Conservation (phyloP, 2,797 vertebrate genomes). For the Echeneis naucrates region DNA sequence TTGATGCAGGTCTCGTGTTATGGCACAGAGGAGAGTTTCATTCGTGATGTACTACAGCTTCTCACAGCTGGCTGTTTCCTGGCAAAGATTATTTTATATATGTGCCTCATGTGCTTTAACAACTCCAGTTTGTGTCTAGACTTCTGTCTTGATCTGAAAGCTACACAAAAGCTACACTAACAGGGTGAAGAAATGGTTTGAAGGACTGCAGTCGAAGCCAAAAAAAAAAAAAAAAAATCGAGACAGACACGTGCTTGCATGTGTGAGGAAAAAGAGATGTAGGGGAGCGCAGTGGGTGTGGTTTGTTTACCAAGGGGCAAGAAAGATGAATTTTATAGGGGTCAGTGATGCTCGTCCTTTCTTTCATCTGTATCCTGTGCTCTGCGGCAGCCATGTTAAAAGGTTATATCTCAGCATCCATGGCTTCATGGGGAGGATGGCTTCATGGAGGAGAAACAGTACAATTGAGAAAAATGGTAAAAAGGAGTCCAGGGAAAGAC, state of each 20-base stretch:
- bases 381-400: conserved; percentile 25
- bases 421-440: conserved; percentile 3
- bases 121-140: conserved; percentile 1
- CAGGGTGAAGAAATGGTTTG: conserved; percentile 25
- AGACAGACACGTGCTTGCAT: conserved; percentile 1
- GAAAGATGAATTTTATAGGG: conserved; percentile 17
- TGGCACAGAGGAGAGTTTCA: background rate
- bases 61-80: conserved; percentile 28
- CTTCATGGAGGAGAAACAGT: background rate
- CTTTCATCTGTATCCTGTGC: background rate
- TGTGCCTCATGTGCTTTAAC: conserved; percentile 25
- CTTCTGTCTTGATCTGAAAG: background rate
- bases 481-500: background rate
- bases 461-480: background rate
- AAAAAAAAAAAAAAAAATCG: background rate
- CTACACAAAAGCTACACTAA: conserved; percentile 18
- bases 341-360: conserved; percentile 25
- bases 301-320: conserved; percentile 33
- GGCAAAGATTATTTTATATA: conserved; percentile 47
- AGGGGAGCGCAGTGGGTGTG: conserved; percentile 7
- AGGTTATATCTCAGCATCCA: conserved; percentile 30
- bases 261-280: background rate
- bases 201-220: conserved; percentile 14
- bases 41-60: conserved; percentile 9
- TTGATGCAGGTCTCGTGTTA: conserved; percentile 26